Conservation (phyloP, 2,888 invertebrate species). For the Netelia inedita region DNA sequence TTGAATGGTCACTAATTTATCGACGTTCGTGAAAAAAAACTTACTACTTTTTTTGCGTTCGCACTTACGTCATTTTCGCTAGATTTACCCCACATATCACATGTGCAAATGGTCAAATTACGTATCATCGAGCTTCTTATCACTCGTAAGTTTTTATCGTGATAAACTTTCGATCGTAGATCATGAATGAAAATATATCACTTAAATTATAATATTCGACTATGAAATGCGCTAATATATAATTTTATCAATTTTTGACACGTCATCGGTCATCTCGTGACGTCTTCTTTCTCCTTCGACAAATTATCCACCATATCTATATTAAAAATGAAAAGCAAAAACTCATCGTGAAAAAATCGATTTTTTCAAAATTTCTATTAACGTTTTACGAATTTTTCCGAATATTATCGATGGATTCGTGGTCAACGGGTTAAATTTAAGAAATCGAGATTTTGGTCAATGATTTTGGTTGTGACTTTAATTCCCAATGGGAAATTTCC, state of each 20-base stretch:
- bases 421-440: no score
- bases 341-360: no score
- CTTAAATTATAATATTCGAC: background rate
- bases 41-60: background rate
- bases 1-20: background rate
- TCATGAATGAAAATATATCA: slow-evolving; percentile 1
- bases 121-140: background rate
- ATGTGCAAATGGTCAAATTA: background rate
- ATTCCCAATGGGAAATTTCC: background rate
- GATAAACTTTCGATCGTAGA: background rate
- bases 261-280: background rate
- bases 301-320: background rate
- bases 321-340: no score
- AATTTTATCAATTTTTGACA: background rate
- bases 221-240: background rate
- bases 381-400: no score
- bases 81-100: background rate
- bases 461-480: background rate
- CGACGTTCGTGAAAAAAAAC: background rate
- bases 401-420: no score
- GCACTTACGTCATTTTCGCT: background rate
- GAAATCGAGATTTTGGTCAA: background rate
- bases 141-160: background rate
- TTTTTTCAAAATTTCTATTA: no score
- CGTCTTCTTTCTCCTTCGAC: background rate